Evolutionary conservation across 2,888 invertebrate species (phyloP), one percentile per base, ranked within the genome.

Genomic region (Argyresthia albistria): DNA sequence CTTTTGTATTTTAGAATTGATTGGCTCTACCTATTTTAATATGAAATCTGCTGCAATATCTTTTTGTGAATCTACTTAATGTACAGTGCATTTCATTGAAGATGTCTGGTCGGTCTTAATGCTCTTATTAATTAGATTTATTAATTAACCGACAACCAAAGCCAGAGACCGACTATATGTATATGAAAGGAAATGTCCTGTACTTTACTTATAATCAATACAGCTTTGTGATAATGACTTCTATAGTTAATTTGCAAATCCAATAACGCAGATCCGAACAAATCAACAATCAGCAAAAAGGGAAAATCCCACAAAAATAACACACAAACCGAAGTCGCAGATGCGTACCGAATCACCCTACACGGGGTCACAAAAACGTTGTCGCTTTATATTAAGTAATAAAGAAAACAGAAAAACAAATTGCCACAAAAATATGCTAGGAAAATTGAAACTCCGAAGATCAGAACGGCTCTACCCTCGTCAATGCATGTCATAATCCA

Each of bases 291-390:
- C 46, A 10, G 14, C 11, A 60, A 64, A 61, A 61, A 63, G 52
- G 50, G 52, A 55, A 46, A 63, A 61, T 61, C 57, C 58, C 51
- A 59, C 60, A 61, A 59, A 64, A 61, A 62, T 63, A 67, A 76
- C 76, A 74, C 70, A 69, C 66, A 60, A 55, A 57, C 62, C 66
- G 59, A 56, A 57, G 25, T 62, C 69, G 70, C 79, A 80, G 73
- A 78, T 79, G 80, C 64, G 80, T 68, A 61, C 60, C 76, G 56
- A 79, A 78, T 77, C 63, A 53, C 59, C 62, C 61, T 58, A 57
- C 57, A 61, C 35, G 47, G 71, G 70, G 73, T 75, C 70, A 68
- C 35, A 42, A 46, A 37, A 48, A 11, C 16, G 42, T 50, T 43
- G 54, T 64, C 63, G 69, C 69, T 67, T 70, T 66, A 73, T 70